Evolutionary conservation across 2,888 invertebrate genomes (phyloP).

Genomic region (Pelosia muscerda): DNA sequence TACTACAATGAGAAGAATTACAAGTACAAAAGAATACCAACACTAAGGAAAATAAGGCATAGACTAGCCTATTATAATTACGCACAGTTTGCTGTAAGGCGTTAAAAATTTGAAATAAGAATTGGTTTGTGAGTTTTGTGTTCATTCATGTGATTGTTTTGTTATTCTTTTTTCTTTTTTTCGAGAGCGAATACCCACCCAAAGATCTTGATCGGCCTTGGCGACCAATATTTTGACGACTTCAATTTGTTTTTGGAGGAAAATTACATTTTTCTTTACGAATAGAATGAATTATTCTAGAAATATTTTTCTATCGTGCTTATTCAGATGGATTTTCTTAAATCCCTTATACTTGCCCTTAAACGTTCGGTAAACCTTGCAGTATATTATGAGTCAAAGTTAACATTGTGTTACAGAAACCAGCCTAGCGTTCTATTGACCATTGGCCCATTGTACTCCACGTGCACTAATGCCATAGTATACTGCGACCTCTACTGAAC

Average conservation of each 20-base stretch:
- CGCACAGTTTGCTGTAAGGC: not conserved
- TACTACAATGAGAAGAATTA: not conserved
- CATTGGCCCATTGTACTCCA: conserved; percentile 5
- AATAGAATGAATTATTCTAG: too few species aligned
- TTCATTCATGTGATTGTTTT: not conserved
- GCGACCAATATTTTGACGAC: too few species aligned
- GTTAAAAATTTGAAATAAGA: not conserved
- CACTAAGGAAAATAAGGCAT: not conserved
- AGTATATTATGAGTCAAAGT: not conserved
- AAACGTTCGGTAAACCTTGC: not conserved
- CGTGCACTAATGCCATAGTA: conserved; percentile 11
- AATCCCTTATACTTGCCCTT: not conserved
- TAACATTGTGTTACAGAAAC: not conserved
- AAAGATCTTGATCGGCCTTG: too few species aligned
- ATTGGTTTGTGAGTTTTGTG: not conserved
- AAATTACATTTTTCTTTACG: too few species aligned
- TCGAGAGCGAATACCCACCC: too few species aligned
- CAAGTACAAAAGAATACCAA: not conserved
- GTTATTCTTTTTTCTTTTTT: too few species aligned
- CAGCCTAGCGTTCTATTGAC: not conserved
- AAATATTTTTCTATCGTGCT: too few species aligned
- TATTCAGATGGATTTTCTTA: not conserved
- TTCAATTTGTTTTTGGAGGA: too few species aligned
- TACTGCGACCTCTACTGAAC: conserved; percentile 55
- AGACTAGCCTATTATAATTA: not conserved